These are phyloP conservation scores for Hymenochirus boettgeri DNA, from an alignment of 2,113 vertebrate genomes.

Conservation along the genomic window DNA sequence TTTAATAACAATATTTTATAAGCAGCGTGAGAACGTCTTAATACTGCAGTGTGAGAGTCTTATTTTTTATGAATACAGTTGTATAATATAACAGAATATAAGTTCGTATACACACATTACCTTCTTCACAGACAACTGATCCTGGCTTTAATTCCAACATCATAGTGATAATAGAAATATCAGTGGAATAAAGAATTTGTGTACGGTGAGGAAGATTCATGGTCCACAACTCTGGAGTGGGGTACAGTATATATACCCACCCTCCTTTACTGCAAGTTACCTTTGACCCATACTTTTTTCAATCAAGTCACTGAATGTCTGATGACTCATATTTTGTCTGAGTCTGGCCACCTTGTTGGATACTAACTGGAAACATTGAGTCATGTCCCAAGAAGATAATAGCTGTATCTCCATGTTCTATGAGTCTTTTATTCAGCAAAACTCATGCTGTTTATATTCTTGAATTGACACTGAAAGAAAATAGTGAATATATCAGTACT, in stretches of 20 bases:
- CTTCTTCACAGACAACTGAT: constrained; percentile 90
- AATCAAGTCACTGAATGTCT: constrained; percentile 86
- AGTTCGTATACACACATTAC: constrained; percentile 62
- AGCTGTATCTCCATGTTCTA: constrained; percentile 87
- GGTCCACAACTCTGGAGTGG: constrained; percentile 93
- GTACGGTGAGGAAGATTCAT: constrained; percentile 89
- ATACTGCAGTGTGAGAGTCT: too few species aligned
- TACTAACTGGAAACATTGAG: constrained; percentile 84
- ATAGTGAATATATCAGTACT: too few species aligned
- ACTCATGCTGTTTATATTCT: constrained; percentile 68
- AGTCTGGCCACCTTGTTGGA: constrained; percentile 80
- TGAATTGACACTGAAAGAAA: neutral
- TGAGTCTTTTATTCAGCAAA: constrained; percentile 83
- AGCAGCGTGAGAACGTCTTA: too few species aligned
- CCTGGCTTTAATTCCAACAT: constrained; percentile 96
- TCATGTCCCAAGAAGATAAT: constrained; percentile 87
- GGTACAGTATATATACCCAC: constrained; percentile 93
- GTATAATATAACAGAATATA: too few species aligned
- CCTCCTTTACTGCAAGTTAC: constrained; percentile 93
- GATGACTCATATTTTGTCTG: constrained; percentile 90
- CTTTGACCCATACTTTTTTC: constrained; percentile 84
- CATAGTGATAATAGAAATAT: constrained; percentile 92
- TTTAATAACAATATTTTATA: too few species aligned
- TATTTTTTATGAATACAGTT: too few species aligned
- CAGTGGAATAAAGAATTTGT: constrained; percentile 93